Percentiles rank a stretch among this genome's conserved stretches.
Evolutionary conservation across 2,888 invertebrate species (phyloP).

Genomic region (Stegophylla sp.): DNA sequence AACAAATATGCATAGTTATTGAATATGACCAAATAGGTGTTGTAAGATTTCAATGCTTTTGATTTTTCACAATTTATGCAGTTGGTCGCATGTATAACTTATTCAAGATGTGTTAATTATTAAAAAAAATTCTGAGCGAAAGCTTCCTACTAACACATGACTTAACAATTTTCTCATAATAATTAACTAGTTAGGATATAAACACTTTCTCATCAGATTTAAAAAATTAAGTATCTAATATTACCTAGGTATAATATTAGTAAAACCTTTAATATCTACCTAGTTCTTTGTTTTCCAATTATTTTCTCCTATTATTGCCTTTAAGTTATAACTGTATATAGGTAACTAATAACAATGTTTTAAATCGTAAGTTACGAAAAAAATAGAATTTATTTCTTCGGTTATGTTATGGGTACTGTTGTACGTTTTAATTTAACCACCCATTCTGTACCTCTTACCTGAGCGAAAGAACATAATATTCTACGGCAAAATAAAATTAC

Average conservation of each 20-base stretch:
- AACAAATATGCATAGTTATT: too few species aligned
- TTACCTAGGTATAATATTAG: neutral
- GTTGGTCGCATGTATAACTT: too few species aligned
- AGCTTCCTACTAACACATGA: neutral
- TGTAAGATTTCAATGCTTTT: neutral
- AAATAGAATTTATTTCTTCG: neutral
- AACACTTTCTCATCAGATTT: neutral
- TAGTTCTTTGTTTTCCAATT: too few species aligned
- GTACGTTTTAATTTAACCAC: conserved; percentile 25
- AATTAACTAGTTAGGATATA: too few species aligned
- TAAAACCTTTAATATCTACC: too few species aligned
- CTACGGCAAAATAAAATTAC: conserved; percentile 30
- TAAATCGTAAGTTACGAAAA: neutral
- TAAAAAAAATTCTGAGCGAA: neutral
- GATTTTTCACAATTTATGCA: neutral
- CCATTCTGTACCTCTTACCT: conserved; percentile 37
- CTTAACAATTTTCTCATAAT: neutral
- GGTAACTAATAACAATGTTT: too few species aligned
- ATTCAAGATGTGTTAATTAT: neutral
- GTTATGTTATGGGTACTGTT: neutral
- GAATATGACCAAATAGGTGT: too few species aligned
- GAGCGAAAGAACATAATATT: neutral
- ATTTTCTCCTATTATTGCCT: too few species aligned
- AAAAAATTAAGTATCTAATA: neutral
- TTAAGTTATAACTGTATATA: too few species aligned